A percentile compares a stretch with the other conserved stretches of the same genome.
These are phyloP conservation scores for Dicrurus megarhynchus DNA, from an alignment of 2,113 vertebrate genomes.

Conservation along the genomic window DNA sequence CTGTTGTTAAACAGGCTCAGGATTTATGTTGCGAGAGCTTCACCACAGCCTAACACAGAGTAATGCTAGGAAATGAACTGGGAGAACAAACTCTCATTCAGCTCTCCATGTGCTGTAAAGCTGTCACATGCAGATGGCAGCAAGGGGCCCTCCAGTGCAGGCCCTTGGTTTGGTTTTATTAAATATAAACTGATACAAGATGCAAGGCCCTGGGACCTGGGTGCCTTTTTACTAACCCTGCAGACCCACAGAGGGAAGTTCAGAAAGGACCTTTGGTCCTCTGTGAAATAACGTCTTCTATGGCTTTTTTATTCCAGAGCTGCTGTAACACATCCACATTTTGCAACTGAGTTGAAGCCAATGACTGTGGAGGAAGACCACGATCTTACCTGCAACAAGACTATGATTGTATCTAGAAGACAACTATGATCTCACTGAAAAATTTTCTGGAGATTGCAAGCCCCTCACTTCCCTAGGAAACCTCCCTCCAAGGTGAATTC, in stretches of 20 bases:
- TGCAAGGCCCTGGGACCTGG: not conserved
- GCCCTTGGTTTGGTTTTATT: not conserved
- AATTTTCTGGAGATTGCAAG: not conserved
- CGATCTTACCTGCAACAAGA: fast-evolving
- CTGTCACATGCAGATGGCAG: not conserved
- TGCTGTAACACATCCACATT: not conserved
- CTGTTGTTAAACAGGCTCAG: slow-evolving; percentile 12
- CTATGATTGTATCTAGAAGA: not conserved
- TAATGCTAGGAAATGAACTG: slow-evolving; percentile 19
- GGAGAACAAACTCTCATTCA: slow-evolving; percentile 56
- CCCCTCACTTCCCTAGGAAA: not conserved
- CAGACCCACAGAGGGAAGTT: not conserved
- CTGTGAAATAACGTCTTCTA: not conserved
- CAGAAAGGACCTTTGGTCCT: not conserved
- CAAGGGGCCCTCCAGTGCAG: not conserved
- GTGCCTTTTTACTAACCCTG: not conserved
- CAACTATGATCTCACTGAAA: not conserved
- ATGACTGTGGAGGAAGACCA: not conserved
- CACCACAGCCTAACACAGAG: not conserved
- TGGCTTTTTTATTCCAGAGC: not conserved
- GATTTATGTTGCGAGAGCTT: slow-evolving; percentile 58
- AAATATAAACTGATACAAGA: not conserved
- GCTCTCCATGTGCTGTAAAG: not conserved
- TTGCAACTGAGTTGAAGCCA: not conserved
- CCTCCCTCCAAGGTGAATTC: not conserved